A percentile compares a stretch with the other conserved stretches of the same genome.
Evolutionary conservation across 2,797 vertebrate genomes (phyloP).

Genomic region (Hybognathus amarus): DNA sequence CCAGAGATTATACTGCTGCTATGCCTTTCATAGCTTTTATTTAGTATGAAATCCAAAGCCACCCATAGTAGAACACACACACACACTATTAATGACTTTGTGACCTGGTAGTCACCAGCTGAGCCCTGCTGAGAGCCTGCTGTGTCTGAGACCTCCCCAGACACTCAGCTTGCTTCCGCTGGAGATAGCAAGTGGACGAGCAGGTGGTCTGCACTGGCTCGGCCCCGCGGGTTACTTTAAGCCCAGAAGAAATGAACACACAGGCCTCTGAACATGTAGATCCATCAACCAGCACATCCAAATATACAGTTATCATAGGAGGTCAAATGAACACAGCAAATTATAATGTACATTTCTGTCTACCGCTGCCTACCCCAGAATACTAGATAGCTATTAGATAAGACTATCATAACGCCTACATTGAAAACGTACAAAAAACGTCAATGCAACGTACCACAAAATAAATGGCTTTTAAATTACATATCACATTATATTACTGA

Average conservation of each 20-base stretch:
- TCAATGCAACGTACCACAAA: no score
- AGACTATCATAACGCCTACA: neutral
- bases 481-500: neutral
- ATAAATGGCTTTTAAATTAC: neutral
- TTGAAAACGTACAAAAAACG: no score
- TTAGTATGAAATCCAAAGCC: conserved; percentile 40
- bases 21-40: conserved; percentile 15
- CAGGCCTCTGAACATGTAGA: conserved; percentile 2
- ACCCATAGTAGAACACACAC: conserved; percentile 36
- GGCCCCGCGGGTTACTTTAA: conserved; percentile 15
- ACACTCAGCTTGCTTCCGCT: conserved; percentile 51
- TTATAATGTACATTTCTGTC: neutral
- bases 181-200: conserved; percentile 39
- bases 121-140: conserved; percentile 61
- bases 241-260: conserved; percentile 18
- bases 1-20: conserved; percentile 34
- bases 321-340: neutral
- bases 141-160: conserved; percentile 57
- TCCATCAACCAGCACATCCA: conserved; percentile 19
- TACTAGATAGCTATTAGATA: conserved; percentile 9
- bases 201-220: conserved; percentile 44
- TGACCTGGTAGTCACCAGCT: conserved; percentile 61
- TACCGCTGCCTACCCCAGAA: neutral
- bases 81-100: conserved; percentile 59
- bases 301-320: conserved; percentile 7